A percentile compares a stretch with the other conserved stretches of the same genome.
Conservation (phyloP, 2,113 vertebrate species). For the Chionomys nivalis region DNA sequence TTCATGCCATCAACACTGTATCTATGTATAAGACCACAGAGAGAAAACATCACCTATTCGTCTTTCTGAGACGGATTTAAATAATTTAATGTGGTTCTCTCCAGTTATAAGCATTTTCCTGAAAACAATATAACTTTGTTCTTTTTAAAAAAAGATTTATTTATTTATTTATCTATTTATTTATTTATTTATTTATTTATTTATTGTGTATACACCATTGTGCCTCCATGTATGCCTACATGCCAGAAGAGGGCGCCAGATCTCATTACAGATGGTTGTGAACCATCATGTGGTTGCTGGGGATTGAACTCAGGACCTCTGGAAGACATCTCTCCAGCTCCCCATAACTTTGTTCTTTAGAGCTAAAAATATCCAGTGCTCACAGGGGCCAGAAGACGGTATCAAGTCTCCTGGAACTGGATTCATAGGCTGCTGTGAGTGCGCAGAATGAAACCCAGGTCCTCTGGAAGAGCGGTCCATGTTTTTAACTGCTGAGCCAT, state of each 20-base stretch:
- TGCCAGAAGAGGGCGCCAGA: not conserved
- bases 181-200: too few relatives aligned
- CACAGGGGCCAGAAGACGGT: too few relatives aligned
- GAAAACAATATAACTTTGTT: not conserved
- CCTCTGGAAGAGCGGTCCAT: too few relatives aligned
- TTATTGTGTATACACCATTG: too few relatives aligned
- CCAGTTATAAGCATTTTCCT: not conserved
- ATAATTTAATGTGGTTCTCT: not conserved
- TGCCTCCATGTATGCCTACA: too few relatives aligned
- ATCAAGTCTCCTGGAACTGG: too few relatives aligned
- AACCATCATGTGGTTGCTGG: not conserved
- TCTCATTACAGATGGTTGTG: not conserved
- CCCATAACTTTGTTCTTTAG: too few relatives aligned
- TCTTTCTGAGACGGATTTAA: not conserved
- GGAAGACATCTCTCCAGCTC: not conserved
- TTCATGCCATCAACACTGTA: not conserved
- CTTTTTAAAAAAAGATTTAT: not conserved
- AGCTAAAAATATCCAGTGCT: too few relatives aligned
- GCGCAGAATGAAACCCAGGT: too few relatives aligned
- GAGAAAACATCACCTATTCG: not conserved
- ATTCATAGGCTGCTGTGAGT: too few relatives aligned
- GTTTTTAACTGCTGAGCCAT: too few relatives aligned
- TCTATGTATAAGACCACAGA: not conserved
- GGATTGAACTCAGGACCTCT: not conserved
- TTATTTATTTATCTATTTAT: too few relatives aligned